These are phyloP conservation scores for Probosciger aterrimus DNA, from an alignment of 2,113 vertebrate genomes.

Conservation along the genomic window DNA sequence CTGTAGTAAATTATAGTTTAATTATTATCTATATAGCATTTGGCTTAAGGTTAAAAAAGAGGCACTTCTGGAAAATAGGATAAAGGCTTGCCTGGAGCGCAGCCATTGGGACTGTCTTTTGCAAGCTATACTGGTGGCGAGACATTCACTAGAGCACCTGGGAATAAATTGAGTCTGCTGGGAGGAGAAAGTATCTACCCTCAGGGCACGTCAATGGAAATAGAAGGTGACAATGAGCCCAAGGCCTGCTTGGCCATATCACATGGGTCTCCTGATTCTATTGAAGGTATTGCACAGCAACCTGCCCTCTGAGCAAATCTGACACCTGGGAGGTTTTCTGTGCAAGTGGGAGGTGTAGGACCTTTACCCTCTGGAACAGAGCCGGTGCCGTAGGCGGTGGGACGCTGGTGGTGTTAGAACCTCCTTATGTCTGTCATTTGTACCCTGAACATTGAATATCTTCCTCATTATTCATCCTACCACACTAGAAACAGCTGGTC, in stretches of 20 bases:
- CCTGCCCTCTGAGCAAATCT: constrained; percentile 54
- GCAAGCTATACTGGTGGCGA: constrained; percentile 69
- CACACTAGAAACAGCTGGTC: constrained; percentile 87
- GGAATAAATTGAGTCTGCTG: constrained; percentile 70
- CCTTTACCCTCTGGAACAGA: constrained; percentile 66
- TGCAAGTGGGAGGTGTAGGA: constrained; percentile 73
- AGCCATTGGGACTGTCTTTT: constrained; percentile 53
- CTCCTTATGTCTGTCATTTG: constrained; percentile 65
- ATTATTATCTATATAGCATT: constrained; percentile 54
- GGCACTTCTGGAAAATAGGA: constrained; percentile 59
- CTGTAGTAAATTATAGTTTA: constrained; percentile 65
- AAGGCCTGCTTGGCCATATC: constrained; percentile 70
- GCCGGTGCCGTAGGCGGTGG: constrained; percentile 69
- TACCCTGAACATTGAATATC: constrained; percentile 73
- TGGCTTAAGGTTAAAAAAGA: constrained; percentile 45
- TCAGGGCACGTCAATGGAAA: constrained; percentile 79
- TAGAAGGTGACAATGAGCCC: constrained; percentile 71
- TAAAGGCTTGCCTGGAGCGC: constrained; percentile 35
- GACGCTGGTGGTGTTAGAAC: constrained; percentile 51
- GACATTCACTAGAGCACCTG: constrained; percentile 80
- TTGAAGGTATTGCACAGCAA: constrained; percentile 58
- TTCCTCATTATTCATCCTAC: constrained; percentile 83
- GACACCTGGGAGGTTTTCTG: constrained; percentile 72
- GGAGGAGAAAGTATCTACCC: constrained; percentile 69
- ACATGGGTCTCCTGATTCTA: constrained; percentile 60